Evolutionary conservation across 1,140 invertebrate species (phyloP).

Genomic region (Papilio dardanus): DNA sequence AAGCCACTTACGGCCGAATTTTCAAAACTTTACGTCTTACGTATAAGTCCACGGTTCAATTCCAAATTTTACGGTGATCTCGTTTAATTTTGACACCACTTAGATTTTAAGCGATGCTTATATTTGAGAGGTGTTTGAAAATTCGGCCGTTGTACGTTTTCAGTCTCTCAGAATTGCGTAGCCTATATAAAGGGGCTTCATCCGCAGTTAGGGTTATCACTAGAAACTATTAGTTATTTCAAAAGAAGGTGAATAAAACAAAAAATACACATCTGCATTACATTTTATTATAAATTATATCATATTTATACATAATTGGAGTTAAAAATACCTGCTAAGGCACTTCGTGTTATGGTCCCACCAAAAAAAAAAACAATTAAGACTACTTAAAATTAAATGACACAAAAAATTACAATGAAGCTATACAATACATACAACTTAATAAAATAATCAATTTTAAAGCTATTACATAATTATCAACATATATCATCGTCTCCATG

Average conservation of each 20-base stretch:
- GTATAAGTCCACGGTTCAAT: too few relatives aligned
- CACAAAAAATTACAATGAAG: slow-evolving; percentile 56
- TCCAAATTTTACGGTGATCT: too few relatives aligned
- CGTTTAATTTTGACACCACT: too few relatives aligned
- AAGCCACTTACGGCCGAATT: too few relatives aligned
- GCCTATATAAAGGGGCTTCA: too few relatives aligned
- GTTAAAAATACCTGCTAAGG: slow-evolving; percentile 64
- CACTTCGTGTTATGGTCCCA: slow-evolving; percentile 77
- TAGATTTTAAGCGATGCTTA: too few relatives aligned
- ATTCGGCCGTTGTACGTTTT: too few relatives aligned
- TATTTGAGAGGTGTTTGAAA: too few relatives aligned
- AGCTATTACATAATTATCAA: slow-evolving; percentile 29
- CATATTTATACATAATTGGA: slow-evolving; percentile 56
- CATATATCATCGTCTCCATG: slow-evolving; percentile 12
- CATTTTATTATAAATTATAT: slow-evolving; percentile 70
- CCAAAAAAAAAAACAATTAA: slow-evolving; percentile 53
- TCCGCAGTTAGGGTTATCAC: too few relatives aligned
- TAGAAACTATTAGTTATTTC: too few relatives aligned
- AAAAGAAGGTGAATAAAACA: slow-evolving; percentile 34
- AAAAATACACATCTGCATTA: slow-evolving; percentile 49
- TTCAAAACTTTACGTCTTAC: too few relatives aligned
- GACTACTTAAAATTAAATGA: slow-evolving; percentile 60
- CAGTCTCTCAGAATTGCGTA: too few relatives aligned
- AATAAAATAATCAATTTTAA: slow-evolving; percentile 36
- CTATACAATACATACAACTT: slow-evolving; percentile 43